A percentile compares a stretch with the other conserved stretches of the same genome.
Conservation (phyloP, 1,140 invertebrate species). For the Hypothenemus hampei region DNA sequence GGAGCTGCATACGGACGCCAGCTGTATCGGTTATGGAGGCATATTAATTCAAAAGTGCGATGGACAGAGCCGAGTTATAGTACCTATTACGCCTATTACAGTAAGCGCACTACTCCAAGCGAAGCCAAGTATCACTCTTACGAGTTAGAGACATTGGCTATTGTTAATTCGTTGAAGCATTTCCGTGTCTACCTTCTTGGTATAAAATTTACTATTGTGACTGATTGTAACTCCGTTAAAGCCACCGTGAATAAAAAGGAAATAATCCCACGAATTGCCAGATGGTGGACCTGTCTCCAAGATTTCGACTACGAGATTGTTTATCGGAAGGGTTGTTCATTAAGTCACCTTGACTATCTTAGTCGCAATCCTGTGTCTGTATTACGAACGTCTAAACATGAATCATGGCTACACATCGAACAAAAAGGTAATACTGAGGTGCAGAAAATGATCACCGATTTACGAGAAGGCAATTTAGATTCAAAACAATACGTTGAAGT, state of each 20-base stretch:
- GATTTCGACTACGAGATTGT: constrained; percentile 37
- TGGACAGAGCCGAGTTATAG: constrained; percentile 23
- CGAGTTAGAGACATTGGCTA: constrained; percentile 43
- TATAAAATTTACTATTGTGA: constrained; percentile 36
- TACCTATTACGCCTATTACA: constrained; percentile 42
- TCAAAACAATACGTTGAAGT: background rate
- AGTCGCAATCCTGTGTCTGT: constrained; percentile 7
- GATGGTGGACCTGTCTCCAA: constrained; percentile 44
- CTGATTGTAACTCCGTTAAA: constrained; percentile 39
- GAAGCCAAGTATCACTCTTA: constrained; percentile 43
- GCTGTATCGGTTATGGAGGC: constrained; percentile 36
- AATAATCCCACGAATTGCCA: constrained; percentile 36
- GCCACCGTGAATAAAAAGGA: constrained; percentile 40
- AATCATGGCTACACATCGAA: constrained; percentile 29
- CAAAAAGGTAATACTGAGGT: constrained; percentile 14
- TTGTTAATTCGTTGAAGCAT: constrained; percentile 37
- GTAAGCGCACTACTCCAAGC: constrained; percentile 32
- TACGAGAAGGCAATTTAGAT: background rate
- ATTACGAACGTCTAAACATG: constrained; percentile 16
- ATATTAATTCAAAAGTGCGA: constrained; percentile 39
- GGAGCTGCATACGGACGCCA: constrained; percentile 44
- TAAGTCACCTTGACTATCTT: constrained; percentile 15
- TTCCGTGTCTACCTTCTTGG: constrained; percentile 33
- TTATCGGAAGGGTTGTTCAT: constrained; percentile 4
- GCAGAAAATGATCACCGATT: background rate